These are phyloP conservation scores for Sialia sialis DNA, from an alignment of 2,113 vertebrate species.

Conservation along the genomic window DNA sequence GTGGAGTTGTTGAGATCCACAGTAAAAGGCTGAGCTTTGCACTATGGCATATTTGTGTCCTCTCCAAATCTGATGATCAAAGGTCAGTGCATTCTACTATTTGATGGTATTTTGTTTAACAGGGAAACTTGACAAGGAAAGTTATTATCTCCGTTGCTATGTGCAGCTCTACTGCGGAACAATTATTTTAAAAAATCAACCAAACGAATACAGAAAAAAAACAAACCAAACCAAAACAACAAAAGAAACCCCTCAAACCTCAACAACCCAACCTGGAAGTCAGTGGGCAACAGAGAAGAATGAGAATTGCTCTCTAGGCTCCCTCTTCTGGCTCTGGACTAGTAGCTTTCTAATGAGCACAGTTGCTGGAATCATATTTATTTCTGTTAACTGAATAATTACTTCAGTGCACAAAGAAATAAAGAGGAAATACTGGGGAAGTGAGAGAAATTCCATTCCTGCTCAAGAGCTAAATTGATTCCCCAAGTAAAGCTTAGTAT, in stretches of 20 bases:
- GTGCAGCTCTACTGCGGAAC: neutral
- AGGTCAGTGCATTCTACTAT: neutral
- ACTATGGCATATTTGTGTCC: neutral
- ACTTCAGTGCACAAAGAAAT: neutral
- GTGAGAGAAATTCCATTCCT: neutral
- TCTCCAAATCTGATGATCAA: neutral
- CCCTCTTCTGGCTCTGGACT: constrained; percentile 56
- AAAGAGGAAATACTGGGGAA: neutral
- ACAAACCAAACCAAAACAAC: too few relatives aligned
- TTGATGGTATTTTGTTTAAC: neutral
- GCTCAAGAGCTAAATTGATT: neutral
- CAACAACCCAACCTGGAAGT: neutral
- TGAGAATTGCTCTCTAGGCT: constrained; percentile 43
- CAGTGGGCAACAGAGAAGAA: neutral
- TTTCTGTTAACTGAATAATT: neutral
- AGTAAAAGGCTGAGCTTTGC: neutral
- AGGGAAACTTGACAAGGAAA: neutral
- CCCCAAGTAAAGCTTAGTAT: neutral
- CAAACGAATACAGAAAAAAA: neutral
- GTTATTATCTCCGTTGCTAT: neutral
- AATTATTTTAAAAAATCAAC: neutral
- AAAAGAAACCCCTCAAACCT: neutral
- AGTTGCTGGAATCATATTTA: neutral
- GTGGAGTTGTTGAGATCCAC: neutral
- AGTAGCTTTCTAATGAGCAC: neutral